Conservation (phyloP, 2,113 vertebrate genomes). For the Nothoprocta perdicaria region DNA sequence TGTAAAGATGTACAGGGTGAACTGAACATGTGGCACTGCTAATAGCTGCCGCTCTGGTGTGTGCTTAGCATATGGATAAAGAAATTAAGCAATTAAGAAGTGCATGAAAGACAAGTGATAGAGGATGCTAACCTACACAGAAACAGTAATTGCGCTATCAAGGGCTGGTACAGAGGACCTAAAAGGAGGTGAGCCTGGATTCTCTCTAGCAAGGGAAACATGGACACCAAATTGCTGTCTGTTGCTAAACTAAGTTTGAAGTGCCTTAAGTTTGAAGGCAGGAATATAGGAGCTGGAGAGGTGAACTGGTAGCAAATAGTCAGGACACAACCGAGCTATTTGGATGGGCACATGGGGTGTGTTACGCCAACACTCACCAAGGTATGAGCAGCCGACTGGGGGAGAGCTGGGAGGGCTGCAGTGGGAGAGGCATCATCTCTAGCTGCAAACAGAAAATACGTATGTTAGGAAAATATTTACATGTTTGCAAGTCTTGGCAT, state of each 20-base stretch:
- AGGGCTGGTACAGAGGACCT: neutral
- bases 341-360: neutral
- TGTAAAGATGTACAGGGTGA: neutral
- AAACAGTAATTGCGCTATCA: neutral
- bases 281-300: neutral
- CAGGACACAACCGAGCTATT: neutral
- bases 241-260: neutral
- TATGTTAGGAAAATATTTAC: neutral
- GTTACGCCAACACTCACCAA: neutral
- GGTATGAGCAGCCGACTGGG: neutral
- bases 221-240: neutral
- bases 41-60: neutral
- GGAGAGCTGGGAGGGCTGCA: neutral
- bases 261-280: rapidly evolving
- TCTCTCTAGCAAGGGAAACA: rapidly evolving
- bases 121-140: neutral
- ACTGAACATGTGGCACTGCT: neutral
- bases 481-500: neutral
- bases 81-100: neutral
- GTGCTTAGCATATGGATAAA: neutral
- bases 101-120: neutral
- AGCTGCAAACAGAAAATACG: neutral
- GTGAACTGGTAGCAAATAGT: neutral
- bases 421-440: neutral
- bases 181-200: neutral